Percentiles rank a stretch among this genome's conserved stretches.
phyloP scores from a whole-genome alignment of 2,113 vertebrate species.

The Anoura caudifer region DNA sequence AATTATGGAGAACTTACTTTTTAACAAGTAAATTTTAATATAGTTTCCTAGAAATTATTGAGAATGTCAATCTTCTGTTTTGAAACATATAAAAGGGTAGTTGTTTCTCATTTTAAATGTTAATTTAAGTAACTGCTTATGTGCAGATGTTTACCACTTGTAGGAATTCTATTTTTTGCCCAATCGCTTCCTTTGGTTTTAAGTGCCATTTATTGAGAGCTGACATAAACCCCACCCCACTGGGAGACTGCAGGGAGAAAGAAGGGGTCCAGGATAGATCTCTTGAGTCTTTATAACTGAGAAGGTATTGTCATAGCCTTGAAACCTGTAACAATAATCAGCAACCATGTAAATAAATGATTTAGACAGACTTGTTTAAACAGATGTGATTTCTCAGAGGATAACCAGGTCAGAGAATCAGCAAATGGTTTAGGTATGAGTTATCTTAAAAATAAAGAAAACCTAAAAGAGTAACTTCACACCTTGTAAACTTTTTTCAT shows the following conservation, averaged over 20 bases:
- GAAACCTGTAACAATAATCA: constrained; percentile 16
- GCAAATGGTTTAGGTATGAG: constrained; percentile 38
- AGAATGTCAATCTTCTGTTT: background rate
- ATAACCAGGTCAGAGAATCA: constrained; percentile 31
- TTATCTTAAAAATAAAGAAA: constrained; percentile 33
- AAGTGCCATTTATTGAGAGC: background rate
- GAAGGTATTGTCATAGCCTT: background rate
- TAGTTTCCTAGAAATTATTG: constrained; percentile 4
- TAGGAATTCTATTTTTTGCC: background rate
- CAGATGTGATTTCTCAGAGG: constrained; percentile 31
- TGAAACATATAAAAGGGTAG: constrained; percentile 6
- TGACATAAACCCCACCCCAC: background rate
- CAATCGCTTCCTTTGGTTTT: background rate
- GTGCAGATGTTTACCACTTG: background rate
- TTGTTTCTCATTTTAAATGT: constrained; percentile 54
- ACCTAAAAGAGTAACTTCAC: constrained; percentile 2
- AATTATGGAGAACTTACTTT: background rate
- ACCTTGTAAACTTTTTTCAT: background rate
- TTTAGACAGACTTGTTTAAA: constrained; percentile 50
- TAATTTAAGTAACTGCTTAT: constrained; percentile 23
- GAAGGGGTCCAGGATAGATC: background rate
- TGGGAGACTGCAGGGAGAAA: background rate
- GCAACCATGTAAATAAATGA: constrained; percentile 4
- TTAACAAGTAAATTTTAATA: background rate
- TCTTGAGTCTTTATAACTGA: background rate